Base-by-base conservation (phyloP, 2,113 vertebrate species). In the Xenopus tropicalis region DNA sequence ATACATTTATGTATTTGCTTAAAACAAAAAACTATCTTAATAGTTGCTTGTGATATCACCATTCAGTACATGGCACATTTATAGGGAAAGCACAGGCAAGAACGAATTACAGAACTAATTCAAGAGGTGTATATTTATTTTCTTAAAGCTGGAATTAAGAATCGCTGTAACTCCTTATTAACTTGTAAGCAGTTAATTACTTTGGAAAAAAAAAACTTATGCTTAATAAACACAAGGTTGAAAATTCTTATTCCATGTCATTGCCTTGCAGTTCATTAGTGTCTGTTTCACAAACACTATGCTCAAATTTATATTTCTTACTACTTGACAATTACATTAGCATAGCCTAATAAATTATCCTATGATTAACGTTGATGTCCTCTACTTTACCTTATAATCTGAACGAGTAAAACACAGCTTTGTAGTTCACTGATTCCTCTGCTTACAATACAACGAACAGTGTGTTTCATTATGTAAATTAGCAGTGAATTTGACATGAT, bases 381-480 rank as follows among this genome's bases (percentile, higher is more conserved):
- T 85, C 62, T 77, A 82, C 83, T 83, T 88, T 84, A 84, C 80
- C 83, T 88, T 76, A 85, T 85, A 87, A 88, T 70, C 80, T 84
- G 86, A 85, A 87, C 77, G 77, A 88, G 78, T 78, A 83, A 85
- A 86, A 85, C 79, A 82, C 79, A 83, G 85, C 81, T 85, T 87
- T 84, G 80, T 83, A 87, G 81, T 84, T 86, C 82, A 78, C 81
- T 78, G 80, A 80, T 72, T 88, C 74, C 79, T 73, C 77, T 71
- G 81, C 79, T 83, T 80, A 81, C 83, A 80, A 78, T 77, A 61
- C 71, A 87, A 85, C 62, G 78, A 83, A 85, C 74, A 81, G 85
- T 82, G 84, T 85, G 82, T 86, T 89, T 88, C 85, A 85, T 88
- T 87, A 90, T 87, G 85, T 79, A 87, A 85, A 89, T 88, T 83